Evolutionary conservation across 1,140 invertebrate genomes (phyloP).

Genomic region (Camponotus vicinus): DNA sequence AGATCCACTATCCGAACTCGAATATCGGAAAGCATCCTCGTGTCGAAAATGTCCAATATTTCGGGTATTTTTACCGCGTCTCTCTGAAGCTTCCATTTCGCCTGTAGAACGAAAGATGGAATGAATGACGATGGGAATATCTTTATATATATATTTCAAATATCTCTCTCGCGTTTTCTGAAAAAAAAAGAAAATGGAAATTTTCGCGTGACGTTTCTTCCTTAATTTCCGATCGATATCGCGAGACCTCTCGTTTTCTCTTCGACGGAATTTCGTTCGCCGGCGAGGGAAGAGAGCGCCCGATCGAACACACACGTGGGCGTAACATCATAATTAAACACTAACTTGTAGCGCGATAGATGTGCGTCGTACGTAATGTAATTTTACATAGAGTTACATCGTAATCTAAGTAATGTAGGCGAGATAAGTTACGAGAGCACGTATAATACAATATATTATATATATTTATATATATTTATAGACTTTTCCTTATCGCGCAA

Average conservation of each 20-base stretch:
- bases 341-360: conserved; percentile 50
- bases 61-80: not conserved
- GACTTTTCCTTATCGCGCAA: not conserved
- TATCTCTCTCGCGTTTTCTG: not conserved
- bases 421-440: conserved; percentile 63
- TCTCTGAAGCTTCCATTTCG: not conserved
- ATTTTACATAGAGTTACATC: conserved; percentile 63
- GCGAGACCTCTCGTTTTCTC: not conserved
- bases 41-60: too few relatives aligned
- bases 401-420: conserved; percentile 61
- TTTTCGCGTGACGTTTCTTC: not conserved
- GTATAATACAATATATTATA: conserved; percentile 60
- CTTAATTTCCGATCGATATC: not conserved
- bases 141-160: not conserved
- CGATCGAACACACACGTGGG: conserved; percentile 44
- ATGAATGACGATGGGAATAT: not conserved
- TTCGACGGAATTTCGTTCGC: conserved; percentile 7
- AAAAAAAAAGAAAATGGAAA: not conserved
- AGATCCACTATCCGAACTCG: not conserved
- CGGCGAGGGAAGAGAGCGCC: conserved; percentile 55
- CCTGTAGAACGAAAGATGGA: not conserved
- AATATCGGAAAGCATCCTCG: too few relatives aligned
- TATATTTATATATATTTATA: conserved; percentile 16
- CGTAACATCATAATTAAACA: conserved; percentile 44
- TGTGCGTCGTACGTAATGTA: conserved; percentile 42